These are phyloP conservation scores for Alcedo atthis DNA, from an alignment of 2,797 vertebrate species.

Conservation along the genomic window DNA sequence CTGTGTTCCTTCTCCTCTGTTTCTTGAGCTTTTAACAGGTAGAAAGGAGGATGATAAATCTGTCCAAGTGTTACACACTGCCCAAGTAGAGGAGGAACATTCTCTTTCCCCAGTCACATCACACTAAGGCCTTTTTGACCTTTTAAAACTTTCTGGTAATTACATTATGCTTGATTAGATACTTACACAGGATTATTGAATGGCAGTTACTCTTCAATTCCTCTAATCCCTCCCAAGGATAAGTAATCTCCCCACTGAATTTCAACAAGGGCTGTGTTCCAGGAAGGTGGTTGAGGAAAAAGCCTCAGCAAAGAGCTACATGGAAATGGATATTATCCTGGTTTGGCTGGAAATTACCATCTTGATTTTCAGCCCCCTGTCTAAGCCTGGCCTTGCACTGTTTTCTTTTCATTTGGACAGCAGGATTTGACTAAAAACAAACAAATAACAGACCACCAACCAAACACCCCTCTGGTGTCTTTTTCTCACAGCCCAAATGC, in stretches of 20 bases:
- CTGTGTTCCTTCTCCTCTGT: neutral
- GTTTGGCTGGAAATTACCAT: neutral
- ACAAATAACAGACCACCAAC: neutral
- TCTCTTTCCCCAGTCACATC: neutral
- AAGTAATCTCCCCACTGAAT: conserved; percentile 38
- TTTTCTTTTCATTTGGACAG: neutral
- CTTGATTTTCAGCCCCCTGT: neutral
- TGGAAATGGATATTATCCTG: neutral
- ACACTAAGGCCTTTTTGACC: conserved; percentile 41
- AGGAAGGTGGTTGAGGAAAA: conserved; percentile 8
- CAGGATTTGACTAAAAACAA: neutral
- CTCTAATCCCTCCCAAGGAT: conserved; percentile 51
- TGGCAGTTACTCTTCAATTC: conserved; percentile 49
- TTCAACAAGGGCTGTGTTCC: neutral
- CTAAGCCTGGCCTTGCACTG: neutral
- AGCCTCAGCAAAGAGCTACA: neutral
- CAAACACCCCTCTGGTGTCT: neutral
- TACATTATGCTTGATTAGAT: conserved; percentile 61
- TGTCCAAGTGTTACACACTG: fast-evolving
- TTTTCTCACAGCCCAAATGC: neutral
- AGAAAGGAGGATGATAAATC: neutral
- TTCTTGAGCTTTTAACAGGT: neutral
- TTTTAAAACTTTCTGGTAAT: conserved; percentile 63
- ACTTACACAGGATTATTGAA: conserved; percentile 47
- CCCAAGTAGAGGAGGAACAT: neutral